These are phyloP conservation scores for Peromyscus attwateri DNA, from an alignment of 2,797 vertebrate genomes.

Conservation along the genomic window DNA sequence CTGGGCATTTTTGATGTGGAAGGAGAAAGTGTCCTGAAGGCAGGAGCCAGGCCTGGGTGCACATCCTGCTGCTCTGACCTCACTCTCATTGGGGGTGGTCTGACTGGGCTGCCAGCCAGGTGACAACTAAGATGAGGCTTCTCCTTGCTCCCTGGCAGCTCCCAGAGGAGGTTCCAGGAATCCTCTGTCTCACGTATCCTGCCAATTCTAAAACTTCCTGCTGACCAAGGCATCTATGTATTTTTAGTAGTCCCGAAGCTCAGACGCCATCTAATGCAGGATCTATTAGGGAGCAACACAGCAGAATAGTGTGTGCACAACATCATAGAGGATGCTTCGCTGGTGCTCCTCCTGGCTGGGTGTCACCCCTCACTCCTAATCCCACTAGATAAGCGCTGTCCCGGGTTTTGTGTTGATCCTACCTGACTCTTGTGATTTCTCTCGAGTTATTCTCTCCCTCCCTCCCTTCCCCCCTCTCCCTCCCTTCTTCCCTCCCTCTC, in stretches of 20 bases:
- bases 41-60: neutral
- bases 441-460: neutral
- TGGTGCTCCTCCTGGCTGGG: fast-evolving
- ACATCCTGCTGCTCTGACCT: neutral
- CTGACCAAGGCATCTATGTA: slow-evolving; percentile 47
- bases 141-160: neutral
- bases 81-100: neutral
- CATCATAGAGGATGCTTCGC: neutral
- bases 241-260: slow-evolving; percentile 56
- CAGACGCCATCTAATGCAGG: slow-evolving; percentile 43
- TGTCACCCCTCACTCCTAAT: fast-evolving
- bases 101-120: neutral
- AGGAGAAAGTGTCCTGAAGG: neutral
- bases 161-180: slow-evolving; percentile 61
- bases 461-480: too few relatives aligned
- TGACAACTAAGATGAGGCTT: neutral
- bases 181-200: slow-evolving; percentile 34
- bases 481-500: neutral
- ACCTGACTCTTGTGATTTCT: neutral
- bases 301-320: neutral
- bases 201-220: slow-evolving; percentile 12
- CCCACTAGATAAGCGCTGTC: neutral
- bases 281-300: slow-evolving; percentile 5
- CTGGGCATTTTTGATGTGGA: neutral
- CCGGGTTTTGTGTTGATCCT: neutral